Conservation (phyloP, 2,888 invertebrate genomes). For the Latheticus oryzae region DNA sequence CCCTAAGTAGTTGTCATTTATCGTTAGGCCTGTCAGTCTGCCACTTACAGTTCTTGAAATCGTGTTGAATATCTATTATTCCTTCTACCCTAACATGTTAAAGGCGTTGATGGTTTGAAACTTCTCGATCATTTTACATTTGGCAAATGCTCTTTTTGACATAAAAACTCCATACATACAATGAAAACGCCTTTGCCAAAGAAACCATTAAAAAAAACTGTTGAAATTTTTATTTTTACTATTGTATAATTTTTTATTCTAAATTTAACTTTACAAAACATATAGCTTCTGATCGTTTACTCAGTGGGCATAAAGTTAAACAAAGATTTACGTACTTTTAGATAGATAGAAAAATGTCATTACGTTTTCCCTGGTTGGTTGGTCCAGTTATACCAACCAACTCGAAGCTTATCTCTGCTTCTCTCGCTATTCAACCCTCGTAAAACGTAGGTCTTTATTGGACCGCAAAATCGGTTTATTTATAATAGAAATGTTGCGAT, state of each 20-base stretch:
- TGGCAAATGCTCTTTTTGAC: conserved; percentile 18
- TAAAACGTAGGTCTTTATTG: conserved; percentile 43
- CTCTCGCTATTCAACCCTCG: conserved; percentile 40
- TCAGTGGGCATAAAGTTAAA: conserved; percentile 31
- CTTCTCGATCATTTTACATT: conserved; percentile 26
- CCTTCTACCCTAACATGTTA: conserved; percentile 38
- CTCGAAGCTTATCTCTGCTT: conserved; percentile 36
- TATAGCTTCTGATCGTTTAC: too few species aligned
- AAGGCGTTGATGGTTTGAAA: conserved; percentile 37
- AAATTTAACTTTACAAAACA: too few species aligned
- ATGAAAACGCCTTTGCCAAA: too few species aligned
- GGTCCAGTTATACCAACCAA: conserved; percentile 38
- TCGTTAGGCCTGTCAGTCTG: conserved; percentile 43
- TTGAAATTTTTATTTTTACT: too few species aligned
- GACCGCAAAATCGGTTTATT: conserved; percentile 43
- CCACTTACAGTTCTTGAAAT: conserved; percentile 51
- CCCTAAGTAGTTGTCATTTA: conserved; percentile 42
- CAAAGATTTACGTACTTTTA: conserved; percentile 59
- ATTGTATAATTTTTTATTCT: too few species aligned
- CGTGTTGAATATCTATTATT: conserved; percentile 51
- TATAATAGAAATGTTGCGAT: conserved; percentile 38
- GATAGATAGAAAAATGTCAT: conserved; percentile 60
- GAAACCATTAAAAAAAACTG: too few species aligned
- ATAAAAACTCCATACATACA: too few species aligned
- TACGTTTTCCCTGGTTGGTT: conserved; percentile 50